phyloP scores from a whole-genome alignment of 2,888 invertebrate species.

The Aspidiotus destructor region DNA sequence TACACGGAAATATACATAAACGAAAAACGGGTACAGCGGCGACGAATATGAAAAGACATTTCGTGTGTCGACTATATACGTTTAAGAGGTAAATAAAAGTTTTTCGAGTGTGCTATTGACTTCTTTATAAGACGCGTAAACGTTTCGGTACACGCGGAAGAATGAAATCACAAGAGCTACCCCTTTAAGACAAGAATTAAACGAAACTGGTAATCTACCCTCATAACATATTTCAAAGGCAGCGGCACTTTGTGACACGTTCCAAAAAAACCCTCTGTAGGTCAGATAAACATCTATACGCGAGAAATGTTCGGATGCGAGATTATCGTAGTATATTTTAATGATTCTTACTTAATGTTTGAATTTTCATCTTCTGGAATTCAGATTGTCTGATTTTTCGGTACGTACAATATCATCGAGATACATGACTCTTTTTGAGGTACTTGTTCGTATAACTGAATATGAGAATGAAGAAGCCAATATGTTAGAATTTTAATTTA shows the following conservation, averaged over 20 bases:
- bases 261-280: constrained; percentile 5
- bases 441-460: too few species aligned
- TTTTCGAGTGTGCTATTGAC: too few species aligned
- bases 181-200: constrained; percentile 14
- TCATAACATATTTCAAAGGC: constrained; percentile 21
- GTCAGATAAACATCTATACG: constrained; percentile 25
- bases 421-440: too few species aligned
- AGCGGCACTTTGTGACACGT: constrained; percentile 29
- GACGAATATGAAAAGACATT: too few species aligned
- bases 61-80: too few species aligned
- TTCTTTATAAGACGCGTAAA: too few species aligned
- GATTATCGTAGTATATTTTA: constrained; percentile 23
- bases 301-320: constrained; percentile 21
- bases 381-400: not conserved
- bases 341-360: constrained; percentile 15
- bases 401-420: too few species aligned
- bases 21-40: too few species aligned
- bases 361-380: constrained; percentile 10
- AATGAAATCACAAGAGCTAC: constrained; percentile 3
- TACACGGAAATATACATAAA: too few species aligned
- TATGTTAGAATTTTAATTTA: constrained; percentile 21
- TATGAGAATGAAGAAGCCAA: too few species aligned
- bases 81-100: too few species aligned
- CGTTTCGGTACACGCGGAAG: not conserved
- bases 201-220: constrained; percentile 29